Evolutionary conservation across 2,113 vertebrate species (phyloP), one percentile per base, ranked within the genome.

Genomic region (Eolophus roseicapilla): DNA sequence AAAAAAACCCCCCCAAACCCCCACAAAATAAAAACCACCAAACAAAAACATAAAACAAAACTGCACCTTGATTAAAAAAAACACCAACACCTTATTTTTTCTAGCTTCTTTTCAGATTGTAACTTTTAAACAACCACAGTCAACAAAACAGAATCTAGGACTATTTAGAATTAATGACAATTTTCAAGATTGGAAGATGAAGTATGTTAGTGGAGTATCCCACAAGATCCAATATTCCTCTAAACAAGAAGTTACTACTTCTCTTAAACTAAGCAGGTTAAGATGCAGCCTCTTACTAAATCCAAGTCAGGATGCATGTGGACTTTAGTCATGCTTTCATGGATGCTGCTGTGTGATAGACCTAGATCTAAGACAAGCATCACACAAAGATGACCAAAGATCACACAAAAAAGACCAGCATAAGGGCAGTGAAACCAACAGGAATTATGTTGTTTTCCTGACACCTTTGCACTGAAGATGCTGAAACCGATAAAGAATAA

Each of bases 391-490:
- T n/a, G 19, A 57, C 55, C 33, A 59, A 59, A 59, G 55, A 68
- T 37, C 33, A 53, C 4, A 43, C 6, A 47, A 15, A 50, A 59
- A 59, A 59, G n/a, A 52, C 17, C 2, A 12, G 17, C 23, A 75
- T 17, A 46, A 67, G 21, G 11, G 33, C 25, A n/a, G 27, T n/a
- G n/a, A 83, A 74, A 70, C 3, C 12, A 31, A 19, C 2, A 6
- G 9, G n/a, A 63, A 75, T 49, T 28, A 53, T 0, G 2, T 44
- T 64, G 31, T 11, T 59, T 12, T 75, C 0, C 1, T 31, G 64
- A 23, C 31, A 68, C 39, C 62, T 82, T 65, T 5, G 3, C 33
- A n/a, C 15, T 25, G 13, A 68, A 5, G 14, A 17, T 69, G 31
- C n/a, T 90, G 39, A 75, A 55, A 69, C 25, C 13, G 33, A 5